Evolutionary conservation across 1,140 invertebrate genomes (phyloP).

Genomic region (Megalopta genalis): DNA sequence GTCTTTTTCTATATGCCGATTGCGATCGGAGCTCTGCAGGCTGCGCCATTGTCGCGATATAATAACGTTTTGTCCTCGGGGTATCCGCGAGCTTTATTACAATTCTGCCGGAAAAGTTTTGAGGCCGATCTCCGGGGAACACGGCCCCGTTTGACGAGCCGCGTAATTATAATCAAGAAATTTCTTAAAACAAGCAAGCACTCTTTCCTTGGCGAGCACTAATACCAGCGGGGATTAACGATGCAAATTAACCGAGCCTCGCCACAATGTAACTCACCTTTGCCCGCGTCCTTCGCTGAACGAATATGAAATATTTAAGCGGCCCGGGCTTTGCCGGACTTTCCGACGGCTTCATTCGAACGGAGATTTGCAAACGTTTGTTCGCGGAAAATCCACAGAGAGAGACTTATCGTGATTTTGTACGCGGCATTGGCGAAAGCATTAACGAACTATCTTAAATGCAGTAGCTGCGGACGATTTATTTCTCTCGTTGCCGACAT

Average conservation of each 20-base stretch:
- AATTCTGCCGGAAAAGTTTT: neutral
- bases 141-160: neutral
- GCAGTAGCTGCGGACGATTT: no score
- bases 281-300: neutral
- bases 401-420: no score
- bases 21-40: slow-evolving; percentile 10
- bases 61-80: slow-evolving; percentile 9
- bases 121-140: no score
- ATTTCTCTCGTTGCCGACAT: no score
- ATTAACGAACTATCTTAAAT: no score
- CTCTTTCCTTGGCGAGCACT: neutral
- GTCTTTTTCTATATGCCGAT: neutral
- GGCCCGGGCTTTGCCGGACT: neutral
- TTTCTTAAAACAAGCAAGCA: neutral
- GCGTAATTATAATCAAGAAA: neutral
- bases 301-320: neutral
- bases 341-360: neutral
- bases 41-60: neutral
- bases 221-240: neutral
- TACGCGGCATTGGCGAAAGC: no score
- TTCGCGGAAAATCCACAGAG: no score
- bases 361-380: no score
- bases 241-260: neutral
- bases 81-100: slow-evolving; percentile 5
- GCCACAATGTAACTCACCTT: neutral